These are phyloP conservation scores for Ranitomeya imitator DNA, from an alignment of 2,113 vertebrate genomes.

Conservation along the genomic window DNA sequence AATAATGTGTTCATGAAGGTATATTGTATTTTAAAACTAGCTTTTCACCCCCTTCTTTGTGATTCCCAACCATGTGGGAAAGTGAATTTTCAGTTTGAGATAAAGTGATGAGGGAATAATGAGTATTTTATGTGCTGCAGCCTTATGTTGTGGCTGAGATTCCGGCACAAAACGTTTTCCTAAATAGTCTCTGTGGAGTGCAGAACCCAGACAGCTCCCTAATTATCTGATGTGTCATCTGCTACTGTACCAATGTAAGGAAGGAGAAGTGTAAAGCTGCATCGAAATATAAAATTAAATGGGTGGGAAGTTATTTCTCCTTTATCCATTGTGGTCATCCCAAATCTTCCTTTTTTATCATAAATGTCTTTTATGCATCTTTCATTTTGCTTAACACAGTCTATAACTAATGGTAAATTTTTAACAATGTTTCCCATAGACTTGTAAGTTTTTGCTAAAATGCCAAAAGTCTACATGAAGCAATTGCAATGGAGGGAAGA, in stretches of 20 bases:
- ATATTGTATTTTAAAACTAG: not conserved
- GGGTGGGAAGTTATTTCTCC: not conserved
- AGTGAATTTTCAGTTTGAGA: conserved; percentile 28
- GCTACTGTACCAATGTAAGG: conserved; percentile 8
- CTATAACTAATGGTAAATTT: not conserved
- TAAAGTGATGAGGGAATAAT: conserved; percentile 45
- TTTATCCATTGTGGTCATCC: not conserved
- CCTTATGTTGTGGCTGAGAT: conserved; percentile 47
- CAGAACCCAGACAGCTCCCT: conserved; percentile 46
- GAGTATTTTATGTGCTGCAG: conserved; percentile 39
- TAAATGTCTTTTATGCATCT: not conserved
- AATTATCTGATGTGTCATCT: conserved; percentile 47
- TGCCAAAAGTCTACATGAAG: not conserved
- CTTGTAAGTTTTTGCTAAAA: not conserved
- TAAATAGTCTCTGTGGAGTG: conserved; percentile 47
- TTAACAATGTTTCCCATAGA: not conserved
- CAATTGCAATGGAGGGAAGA: not conserved
- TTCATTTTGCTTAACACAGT: not conserved
- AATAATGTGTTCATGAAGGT: not conserved
- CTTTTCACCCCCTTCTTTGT: not conserved
- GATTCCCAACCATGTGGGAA: conserved; percentile 28
- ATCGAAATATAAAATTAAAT: conserved; percentile 1
- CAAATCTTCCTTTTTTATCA: not conserved
- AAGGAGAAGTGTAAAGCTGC: not conserved
- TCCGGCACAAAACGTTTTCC: conserved; percentile 34